A percentile compares a stretch with the other conserved stretches of the same genome.
These are phyloP conservation scores for Trichonephila inaurata DNA, from an alignment of 1,140 invertebrate species.

Conservation along the genomic window DNA sequence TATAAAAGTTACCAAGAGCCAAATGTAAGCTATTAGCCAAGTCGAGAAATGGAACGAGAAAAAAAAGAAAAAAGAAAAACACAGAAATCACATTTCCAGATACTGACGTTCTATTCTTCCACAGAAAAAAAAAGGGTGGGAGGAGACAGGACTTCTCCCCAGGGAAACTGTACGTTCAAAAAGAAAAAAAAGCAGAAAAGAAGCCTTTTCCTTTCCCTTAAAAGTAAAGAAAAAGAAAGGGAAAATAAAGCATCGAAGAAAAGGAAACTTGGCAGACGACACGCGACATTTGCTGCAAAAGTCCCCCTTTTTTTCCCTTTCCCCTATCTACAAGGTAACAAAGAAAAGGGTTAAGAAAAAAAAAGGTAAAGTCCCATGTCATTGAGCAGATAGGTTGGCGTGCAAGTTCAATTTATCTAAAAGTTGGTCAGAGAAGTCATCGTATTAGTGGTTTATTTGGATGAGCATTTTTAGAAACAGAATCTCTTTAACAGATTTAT, in stretches of 20 bases:
- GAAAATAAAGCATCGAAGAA: conserved; percentile 4
- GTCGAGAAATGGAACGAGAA: not conserved
- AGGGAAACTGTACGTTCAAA: not conserved
- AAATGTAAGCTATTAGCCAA: not conserved
- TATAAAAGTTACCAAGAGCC: not conserved
- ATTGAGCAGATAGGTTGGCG: not conserved
- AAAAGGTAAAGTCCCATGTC: not conserved
- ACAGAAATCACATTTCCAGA: conserved; percentile 2
- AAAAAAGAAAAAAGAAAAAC: not conserved
- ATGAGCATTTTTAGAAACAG: not conserved
- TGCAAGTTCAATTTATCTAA: not conserved
- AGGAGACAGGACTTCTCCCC: not conserved
- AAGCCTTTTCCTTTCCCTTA: not conserved
- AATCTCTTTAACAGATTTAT: too few relatives aligned
- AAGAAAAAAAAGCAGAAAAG: not conserved
- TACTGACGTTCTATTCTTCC: not conserved
- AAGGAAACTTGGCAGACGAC: conserved; percentile 24
- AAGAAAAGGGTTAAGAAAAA: not conserved
- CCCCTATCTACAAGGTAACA: not conserved
- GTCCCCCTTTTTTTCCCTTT: not conserved
- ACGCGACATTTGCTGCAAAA: conserved; percentile 43
- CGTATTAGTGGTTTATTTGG: not conserved
- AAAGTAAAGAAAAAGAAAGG: not conserved
- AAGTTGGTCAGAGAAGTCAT: not conserved
- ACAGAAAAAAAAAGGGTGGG: not conserved